Conservation (phyloP, 1,140 invertebrate species). For the Drosophila miranda region DNA sequence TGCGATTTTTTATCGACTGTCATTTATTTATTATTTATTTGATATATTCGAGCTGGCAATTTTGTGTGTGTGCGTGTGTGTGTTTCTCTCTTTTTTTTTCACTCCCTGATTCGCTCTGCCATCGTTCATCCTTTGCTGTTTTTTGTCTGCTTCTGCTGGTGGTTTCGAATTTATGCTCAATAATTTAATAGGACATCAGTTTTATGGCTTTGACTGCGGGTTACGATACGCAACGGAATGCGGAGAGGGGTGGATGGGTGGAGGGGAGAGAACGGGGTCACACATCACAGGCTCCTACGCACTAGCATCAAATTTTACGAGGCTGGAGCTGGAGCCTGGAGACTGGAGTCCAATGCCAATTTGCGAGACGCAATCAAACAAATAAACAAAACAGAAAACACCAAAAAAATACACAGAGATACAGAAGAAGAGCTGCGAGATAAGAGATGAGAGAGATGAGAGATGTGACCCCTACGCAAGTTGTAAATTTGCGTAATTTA, state of each 20-base stretch:
- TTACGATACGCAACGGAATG: slow-evolving; percentile 8
- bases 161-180: slow-evolving; percentile 68
- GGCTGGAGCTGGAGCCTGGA: slow-evolving; percentile 14
- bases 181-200: slow-evolving; percentile 70
- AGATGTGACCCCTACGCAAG: slow-evolving; percentile 40
- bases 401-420: slow-evolving; percentile 4
- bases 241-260: too few relatives aligned
- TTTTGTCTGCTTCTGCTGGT: slow-evolving; percentile 31
- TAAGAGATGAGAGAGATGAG: background rate
- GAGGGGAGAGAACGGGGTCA: slow-evolving; percentile 20
- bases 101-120: slow-evolving; percentile 31
- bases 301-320: slow-evolving; percentile 65
- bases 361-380: slow-evolving; percentile 64
- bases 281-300: slow-evolving; percentile 24
- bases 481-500: slow-evolving; percentile 69
- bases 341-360: slow-evolving; percentile 32
- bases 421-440: slow-evolving; percentile 11
- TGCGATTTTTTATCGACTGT: slow-evolving; percentile 60
- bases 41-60: slow-evolving; percentile 46
- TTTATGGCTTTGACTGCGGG: slow-evolving; percentile 62
- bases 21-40: slow-evolving; percentile 72
- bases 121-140: slow-evolving; percentile 9
- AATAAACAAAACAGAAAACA: slow-evolving; percentile 46
- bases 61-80: too few relatives aligned
- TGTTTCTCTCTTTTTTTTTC: slow-evolving; percentile 27